phyloP scores from a whole-genome alignment of 2,888 invertebrate genomes.

The Brachyopa scutellaris region DNA sequence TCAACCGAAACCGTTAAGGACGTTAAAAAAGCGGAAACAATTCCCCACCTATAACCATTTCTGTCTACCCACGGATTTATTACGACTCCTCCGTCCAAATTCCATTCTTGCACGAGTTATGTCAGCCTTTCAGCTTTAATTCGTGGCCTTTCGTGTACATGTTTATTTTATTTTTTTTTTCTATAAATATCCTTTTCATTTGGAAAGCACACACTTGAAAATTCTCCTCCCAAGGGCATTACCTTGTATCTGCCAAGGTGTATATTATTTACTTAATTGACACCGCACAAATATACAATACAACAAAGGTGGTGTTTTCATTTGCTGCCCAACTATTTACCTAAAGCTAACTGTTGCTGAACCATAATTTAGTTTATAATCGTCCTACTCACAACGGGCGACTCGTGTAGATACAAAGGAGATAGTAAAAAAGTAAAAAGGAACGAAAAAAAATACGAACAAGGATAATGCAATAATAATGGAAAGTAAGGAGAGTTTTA shows the following conservation, averaged over 20 bases:
- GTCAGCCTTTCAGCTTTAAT: background rate
- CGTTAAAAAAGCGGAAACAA: too few relatives aligned
- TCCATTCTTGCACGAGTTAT: background rate
- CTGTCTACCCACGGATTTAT: background rate
- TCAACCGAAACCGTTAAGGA: too few relatives aligned
- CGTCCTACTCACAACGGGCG: constrained; percentile 13
- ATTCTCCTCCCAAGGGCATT: constrained; percentile 4
- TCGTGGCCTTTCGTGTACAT: background rate
- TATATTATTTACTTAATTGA: constrained; percentile 23
- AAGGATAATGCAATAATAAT: constrained; percentile 1
- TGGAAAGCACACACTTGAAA: background rate
- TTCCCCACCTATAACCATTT: too few relatives aligned
- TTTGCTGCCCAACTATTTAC: constrained; percentile 37
- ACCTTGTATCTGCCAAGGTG: background rate
- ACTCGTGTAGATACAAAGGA: constrained; percentile 1
- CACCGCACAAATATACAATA: constrained; percentile 26
- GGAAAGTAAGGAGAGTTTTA: background rate
- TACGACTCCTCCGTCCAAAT: too few relatives aligned
- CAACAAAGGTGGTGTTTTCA: constrained; percentile 39
- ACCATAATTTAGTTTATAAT: constrained; percentile 41
- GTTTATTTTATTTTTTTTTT: too few relatives aligned
- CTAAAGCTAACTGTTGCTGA: constrained; percentile 37
- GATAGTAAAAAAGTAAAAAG: background rate
- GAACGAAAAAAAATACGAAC: background rate
- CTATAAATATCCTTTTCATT: background rate